phyloP scores from a whole-genome alignment of 2,113 vertebrate genomes.

The Cheirogaleus medius region DNA sequence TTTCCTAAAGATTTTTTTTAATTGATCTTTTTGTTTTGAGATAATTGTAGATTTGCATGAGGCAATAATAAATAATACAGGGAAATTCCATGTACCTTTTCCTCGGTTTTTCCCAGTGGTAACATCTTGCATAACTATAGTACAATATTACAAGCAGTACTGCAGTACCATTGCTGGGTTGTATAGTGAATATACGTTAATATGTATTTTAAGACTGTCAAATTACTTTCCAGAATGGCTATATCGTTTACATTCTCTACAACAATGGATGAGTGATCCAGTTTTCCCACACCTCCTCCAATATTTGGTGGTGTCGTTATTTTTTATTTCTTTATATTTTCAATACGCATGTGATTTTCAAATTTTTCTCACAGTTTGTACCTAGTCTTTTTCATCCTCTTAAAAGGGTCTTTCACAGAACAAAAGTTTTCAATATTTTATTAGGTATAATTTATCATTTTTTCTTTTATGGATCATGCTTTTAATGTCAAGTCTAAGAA shows the following conservation, averaged over 20 bases:
- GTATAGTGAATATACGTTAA: background rate
- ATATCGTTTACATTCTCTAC: background rate
- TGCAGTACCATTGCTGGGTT: background rate
- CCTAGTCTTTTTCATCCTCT: background rate
- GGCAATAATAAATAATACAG: background rate
- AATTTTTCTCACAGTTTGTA: background rate
- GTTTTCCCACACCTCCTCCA: background rate
- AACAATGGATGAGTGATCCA: background rate
- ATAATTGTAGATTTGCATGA: background rate
- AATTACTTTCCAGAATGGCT: background rate
- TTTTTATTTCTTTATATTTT: background rate
- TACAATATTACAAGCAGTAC: background rate
- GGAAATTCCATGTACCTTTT: background rate
- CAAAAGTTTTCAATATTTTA: background rate
- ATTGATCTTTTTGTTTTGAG: background rate
- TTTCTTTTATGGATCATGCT: background rate
- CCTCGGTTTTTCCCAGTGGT: background rate
- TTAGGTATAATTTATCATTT: background rate
- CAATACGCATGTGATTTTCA: background rate
- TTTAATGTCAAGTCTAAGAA: conserved; percentile 1
- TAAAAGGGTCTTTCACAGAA: background rate
- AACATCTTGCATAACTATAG: background rate
- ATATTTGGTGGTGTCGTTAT: background rate
- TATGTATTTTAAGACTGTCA: background rate
- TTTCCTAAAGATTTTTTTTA: background rate